Evolutionary conservation across 2,113 vertebrate genomes (phyloP), one percentile per base, ranked within the genome.

Genomic region (Eptesicus fuscus): DNA sequence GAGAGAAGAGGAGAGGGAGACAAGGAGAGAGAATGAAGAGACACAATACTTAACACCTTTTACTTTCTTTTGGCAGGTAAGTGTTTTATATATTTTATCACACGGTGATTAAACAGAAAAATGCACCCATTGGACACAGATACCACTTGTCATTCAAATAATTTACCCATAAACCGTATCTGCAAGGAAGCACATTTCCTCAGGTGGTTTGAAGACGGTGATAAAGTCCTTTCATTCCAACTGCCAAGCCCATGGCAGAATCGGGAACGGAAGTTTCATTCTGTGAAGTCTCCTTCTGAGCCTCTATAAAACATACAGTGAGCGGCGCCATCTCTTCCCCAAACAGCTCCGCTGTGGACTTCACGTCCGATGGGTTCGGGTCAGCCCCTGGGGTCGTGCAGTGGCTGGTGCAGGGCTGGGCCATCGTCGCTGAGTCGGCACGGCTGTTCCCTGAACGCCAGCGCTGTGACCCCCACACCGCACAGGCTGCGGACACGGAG

Each of bases 401-500:
- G 94, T 77, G 18, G 63, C 89, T 85, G 22, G n/a, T 94, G 90
- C 71, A 91, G 96, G 92, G 94, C 96, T 95, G 95, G 96, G 95
- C 90, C 90, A 95, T 86, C 96, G 90, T 93, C 97, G 90, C 65
- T 96, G 96, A 97, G 94, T 92, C 95, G 95, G 83, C 94, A 51
- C 98, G 20, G 56, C 56, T 25, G 56, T 23, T 59, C 56, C 22
- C 56, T 92, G 88, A 95, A 96, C 97, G 96, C 97, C 98, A 94
- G 87, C 91, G 79, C 97, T 97, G 97, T 98, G 98, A 98, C 98
- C 98, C 97, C 92, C 95, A 32, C 93, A 91, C 97, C 88, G 96
- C 97, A 98, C 97, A 97, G 95, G 96, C 96, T 98, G 97, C 94
- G 98, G 98, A 98, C 98, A 97, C 96, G 97, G 97, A 97, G 98